A percentile compares a stretch with the other conserved stretches of the same genome.
Conservation (phyloP, 1,140 invertebrate genomes). For the Proales similis region DNA sequence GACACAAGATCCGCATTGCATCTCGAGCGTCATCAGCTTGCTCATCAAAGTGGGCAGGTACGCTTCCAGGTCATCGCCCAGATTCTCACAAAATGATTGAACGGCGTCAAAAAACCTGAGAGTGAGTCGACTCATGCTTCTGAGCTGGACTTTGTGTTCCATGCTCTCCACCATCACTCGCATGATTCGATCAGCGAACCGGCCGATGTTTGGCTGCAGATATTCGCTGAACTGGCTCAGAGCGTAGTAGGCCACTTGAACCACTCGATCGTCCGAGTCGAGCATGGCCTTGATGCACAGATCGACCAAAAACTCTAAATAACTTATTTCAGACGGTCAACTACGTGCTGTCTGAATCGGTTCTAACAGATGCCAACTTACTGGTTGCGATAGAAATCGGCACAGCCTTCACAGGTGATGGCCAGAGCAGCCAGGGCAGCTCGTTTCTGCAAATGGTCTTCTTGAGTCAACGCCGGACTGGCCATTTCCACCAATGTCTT, state of each 20-base stretch:
- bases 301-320: constrained; percentile 32
- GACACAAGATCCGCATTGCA: constrained; percentile 2
- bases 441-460: constrained; percentile 23
- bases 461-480: constrained; percentile 7
- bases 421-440: constrained; percentile 26
- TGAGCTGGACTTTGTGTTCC: not conserved
- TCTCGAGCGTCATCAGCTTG: constrained; percentile 23
- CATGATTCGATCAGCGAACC: constrained; percentile 13
- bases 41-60: constrained; percentile 31
- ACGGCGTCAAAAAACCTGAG: constrained; percentile 33
- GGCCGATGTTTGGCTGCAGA: constrained; percentile 29
- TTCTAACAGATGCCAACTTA: not conserved
- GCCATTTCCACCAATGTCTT: constrained; percentile 34
- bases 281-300: constrained; percentile 31
- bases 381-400: constrained; percentile 32
- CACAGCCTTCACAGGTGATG: constrained; percentile 35
- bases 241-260: constrained; percentile 33
- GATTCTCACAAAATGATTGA: constrained; percentile 37
- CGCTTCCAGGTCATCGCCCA: constrained; percentile 22
- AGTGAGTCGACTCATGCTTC: constrained; percentile 18
- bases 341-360: not conserved
- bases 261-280: constrained; percentile 13
- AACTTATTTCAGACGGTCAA: not conserved
- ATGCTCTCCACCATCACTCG: constrained; percentile 15
- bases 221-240: constrained; percentile 33